Percentiles rank a stretch among this genome's conserved stretches.
Conservation (phyloP, 2,113 vertebrate species). For the Pipra filicauda region DNA sequence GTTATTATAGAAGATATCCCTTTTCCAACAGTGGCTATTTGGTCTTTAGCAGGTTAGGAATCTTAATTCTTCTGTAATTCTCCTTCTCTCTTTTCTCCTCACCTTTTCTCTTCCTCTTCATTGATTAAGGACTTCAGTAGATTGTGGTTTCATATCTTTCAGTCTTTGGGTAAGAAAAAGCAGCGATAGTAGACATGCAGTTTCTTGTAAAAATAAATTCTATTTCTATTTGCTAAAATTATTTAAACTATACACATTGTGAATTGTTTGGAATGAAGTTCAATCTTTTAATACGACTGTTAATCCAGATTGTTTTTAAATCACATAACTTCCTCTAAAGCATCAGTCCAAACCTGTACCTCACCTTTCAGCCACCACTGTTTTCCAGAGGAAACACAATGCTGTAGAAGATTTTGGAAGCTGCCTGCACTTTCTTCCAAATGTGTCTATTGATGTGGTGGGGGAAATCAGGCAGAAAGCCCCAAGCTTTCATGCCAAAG, state of each 20-base stretch:
- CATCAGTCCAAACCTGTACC: not conserved
- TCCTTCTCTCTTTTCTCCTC: conserved; percentile 7
- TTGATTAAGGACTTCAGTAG: not conserved
- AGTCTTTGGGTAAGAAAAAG: not conserved
- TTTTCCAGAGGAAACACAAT: not conserved
- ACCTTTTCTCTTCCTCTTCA: conserved; percentile 31
- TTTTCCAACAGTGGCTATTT: conserved; percentile 40
- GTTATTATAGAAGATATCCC: conserved; percentile 55
- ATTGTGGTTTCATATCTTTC: not conserved
- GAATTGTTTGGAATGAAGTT: not conserved
- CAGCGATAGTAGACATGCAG: not conserved
- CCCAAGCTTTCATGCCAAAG: not conserved
- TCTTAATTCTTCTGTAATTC: conserved; percentile 57
- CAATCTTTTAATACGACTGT: not conserved
- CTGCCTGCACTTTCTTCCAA: not conserved
- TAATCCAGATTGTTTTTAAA: not conserved
- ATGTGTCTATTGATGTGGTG: not conserved
- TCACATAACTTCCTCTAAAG: not conserved
- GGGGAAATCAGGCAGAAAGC: not conserved
- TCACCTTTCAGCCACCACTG: not conserved
- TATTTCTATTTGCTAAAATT: not conserved
- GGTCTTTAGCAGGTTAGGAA: conserved; percentile 61
- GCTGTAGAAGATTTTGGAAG: not conserved
- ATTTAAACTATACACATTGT: accelerated
- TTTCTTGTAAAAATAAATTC: not conserved